Conservation (phyloP, 2,113 vertebrate species). For the Perca flavescens region DNA sequence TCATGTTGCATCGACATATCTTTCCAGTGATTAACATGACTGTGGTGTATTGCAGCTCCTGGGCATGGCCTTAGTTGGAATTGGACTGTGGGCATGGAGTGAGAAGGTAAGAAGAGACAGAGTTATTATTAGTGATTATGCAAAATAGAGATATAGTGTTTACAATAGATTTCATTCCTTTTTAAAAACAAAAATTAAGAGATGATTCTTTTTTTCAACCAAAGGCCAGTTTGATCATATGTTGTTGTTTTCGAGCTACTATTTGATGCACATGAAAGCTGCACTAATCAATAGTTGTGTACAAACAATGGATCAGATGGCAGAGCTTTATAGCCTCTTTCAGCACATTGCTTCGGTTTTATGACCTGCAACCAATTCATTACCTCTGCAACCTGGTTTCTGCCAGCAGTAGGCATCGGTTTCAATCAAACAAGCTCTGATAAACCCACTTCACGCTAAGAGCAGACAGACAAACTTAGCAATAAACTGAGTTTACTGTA, state of each 20-base stretch:
- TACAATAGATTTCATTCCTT: too few relatives aligned
- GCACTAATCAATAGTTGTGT: neutral
- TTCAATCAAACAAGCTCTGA: too few relatives aligned
- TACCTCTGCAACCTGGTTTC: neutral
- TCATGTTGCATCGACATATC: neutral
- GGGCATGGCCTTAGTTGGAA: constrained; percentile 95
- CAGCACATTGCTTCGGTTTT: neutral
- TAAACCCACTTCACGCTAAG: too few relatives aligned
- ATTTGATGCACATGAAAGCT: neutral
- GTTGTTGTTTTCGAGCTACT: neutral
- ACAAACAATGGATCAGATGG: neutral
- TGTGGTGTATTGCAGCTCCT: constrained; percentile 88
- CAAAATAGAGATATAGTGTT: neutral
- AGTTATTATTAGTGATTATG: neutral
- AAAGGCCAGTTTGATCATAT: neutral
- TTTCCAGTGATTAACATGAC: constrained; percentile 10
- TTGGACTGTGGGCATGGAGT: constrained; percentile 98
- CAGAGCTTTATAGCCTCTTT: neutral
- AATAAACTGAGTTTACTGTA: neutral
- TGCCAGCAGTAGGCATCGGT: neutral
- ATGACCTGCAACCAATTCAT: too few relatives aligned
- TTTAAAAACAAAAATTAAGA: too few relatives aligned
- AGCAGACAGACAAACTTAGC: too few relatives aligned
- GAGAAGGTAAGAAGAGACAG: constrained; percentile 88
- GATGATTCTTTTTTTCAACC: neutral